Evolutionary conservation across 1,140 invertebrate species (phyloP).

Genomic region (Bilobella aurantiaca): DNA sequence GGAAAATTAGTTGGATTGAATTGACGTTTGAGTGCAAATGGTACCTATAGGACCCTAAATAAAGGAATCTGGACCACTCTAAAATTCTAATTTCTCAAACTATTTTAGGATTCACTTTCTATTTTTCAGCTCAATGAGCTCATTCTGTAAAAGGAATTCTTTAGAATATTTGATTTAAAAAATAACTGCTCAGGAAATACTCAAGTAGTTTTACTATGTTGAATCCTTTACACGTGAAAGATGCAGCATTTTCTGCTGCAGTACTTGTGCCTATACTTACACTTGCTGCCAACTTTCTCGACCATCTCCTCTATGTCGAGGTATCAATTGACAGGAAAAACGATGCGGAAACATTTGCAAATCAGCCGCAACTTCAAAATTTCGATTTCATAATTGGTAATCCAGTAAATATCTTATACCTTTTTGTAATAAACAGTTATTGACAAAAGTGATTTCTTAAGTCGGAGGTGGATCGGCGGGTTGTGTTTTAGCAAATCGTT

Average conservation of each 20-base stretch:
- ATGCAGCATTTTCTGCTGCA: neutral
- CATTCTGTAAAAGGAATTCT: too few relatives aligned
- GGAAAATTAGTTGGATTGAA: too few relatives aligned
- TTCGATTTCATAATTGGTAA: constrained; percentile 16
- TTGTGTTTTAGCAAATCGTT: constrained; percentile 1
- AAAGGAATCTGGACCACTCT: too few relatives aligned
- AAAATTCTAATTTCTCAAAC: too few relatives aligned
- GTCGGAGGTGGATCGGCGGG: constrained; percentile 9
- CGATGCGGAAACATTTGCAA: neutral
- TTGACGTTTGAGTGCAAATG: too few relatives aligned
- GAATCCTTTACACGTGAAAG: neutral
- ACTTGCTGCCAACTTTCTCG: neutral
- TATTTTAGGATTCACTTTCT: too few relatives aligned
- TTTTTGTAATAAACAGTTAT: neutral
- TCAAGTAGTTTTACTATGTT: neutral
- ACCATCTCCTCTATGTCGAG: neutral
- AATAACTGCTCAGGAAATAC: too few relatives aligned
- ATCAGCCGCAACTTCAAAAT: neutral
- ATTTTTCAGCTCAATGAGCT: too few relatives aligned
- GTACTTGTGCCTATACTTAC: neutral
- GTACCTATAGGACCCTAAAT: too few relatives aligned
- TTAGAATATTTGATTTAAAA: too few relatives aligned
- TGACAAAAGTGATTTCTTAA: neutral
- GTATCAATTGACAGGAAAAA: neutral
- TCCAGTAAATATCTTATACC: neutral